Conservation (phyloP, 2,113 vertebrate species). For the Aspiorhynchus laticeps region DNA sequence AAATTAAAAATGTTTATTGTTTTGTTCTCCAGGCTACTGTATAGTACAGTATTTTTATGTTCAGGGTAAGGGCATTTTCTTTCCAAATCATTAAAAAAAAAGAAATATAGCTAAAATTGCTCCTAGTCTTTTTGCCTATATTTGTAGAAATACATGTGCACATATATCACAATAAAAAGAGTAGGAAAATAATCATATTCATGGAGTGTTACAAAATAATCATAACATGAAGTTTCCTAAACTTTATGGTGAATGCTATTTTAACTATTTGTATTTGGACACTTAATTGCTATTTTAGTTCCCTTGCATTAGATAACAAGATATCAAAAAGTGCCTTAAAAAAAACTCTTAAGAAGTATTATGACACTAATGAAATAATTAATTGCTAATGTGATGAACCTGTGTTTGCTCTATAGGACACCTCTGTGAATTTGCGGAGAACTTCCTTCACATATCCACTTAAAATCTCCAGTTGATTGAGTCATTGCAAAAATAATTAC, state of each 20-base stretch:
- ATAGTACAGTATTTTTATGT: slow-evolving; percentile 60
- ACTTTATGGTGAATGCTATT: background rate
- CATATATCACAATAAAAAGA: background rate
- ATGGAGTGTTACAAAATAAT: too few species aligned
- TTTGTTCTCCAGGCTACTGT: slow-evolving; percentile 66
- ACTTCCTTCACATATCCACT: too few species aligned
- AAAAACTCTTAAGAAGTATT: too few species aligned
- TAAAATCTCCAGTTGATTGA: too few species aligned
- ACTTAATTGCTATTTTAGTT: background rate
- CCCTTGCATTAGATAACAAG: background rate
- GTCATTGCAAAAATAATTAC: too few species aligned
- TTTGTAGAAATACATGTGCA: background rate
- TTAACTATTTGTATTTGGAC: background rate
- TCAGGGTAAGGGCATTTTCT: slow-evolving; percentile 65
- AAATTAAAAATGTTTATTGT: slow-evolving; percentile 53
- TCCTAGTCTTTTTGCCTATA: slow-evolving; percentile 19
- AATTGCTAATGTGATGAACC: too few species aligned
- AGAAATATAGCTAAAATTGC: slow-evolving; percentile 49
- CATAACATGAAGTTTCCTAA: too few species aligned
- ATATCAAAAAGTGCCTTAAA: background rate
- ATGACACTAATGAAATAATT: too few species aligned
- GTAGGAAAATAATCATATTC: background rate
- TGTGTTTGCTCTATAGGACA: too few species aligned
- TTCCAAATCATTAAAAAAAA: slow-evolving; percentile 65
- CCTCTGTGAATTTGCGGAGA: too few species aligned